Evolutionary conservation across 2,888 invertebrate genomes (phyloP).

Genomic region (Limnephilus marmoratus): DNA sequence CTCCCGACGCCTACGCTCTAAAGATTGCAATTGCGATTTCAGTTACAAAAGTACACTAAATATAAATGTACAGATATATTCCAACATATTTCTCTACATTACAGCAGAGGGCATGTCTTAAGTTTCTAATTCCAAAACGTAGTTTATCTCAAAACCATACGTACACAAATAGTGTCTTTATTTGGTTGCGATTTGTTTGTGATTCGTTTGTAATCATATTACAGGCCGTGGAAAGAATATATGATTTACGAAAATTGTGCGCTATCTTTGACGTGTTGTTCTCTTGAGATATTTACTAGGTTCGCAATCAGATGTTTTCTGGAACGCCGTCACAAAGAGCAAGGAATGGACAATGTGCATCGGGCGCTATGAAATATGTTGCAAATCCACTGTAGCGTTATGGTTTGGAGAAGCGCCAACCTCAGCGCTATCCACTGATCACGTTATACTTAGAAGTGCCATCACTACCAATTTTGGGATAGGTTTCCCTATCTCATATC

Average conservation of each 20-base stretch:
- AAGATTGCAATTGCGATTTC: too few species aligned
- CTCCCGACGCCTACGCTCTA: too few species aligned
- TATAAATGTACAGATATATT: too few species aligned
- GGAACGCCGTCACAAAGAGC: not conserved
- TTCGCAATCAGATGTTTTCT: not conserved
- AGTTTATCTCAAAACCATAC: not conserved
- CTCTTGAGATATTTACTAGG: not conserved
- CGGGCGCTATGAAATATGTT: slow-evolving; percentile 42
- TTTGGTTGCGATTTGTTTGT: not conserved
- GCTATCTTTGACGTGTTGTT: not conserved
- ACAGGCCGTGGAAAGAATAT: not conserved
- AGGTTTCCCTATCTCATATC: too few species aligned
- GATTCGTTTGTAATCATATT: not conserved
- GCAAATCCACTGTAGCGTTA: slow-evolving; percentile 38
- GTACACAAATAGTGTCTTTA: too few species aligned
- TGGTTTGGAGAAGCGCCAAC: slow-evolving; percentile 35
- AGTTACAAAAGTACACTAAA: too few species aligned
- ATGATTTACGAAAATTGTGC: not conserved
- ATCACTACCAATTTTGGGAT: too few species aligned
- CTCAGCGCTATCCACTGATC: not conserved
- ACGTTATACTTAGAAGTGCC: not conserved
- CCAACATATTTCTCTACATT: too few species aligned
- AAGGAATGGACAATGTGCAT: slow-evolving; percentile 39
- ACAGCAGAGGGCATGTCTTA: too few species aligned
- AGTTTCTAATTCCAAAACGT: too few species aligned